A percentile compares a stretch with the other conserved stretches of the same genome.
Evolutionary conservation across 2,797 vertebrate genomes (phyloP).

Genomic region (Buceros bicornis): DNA sequence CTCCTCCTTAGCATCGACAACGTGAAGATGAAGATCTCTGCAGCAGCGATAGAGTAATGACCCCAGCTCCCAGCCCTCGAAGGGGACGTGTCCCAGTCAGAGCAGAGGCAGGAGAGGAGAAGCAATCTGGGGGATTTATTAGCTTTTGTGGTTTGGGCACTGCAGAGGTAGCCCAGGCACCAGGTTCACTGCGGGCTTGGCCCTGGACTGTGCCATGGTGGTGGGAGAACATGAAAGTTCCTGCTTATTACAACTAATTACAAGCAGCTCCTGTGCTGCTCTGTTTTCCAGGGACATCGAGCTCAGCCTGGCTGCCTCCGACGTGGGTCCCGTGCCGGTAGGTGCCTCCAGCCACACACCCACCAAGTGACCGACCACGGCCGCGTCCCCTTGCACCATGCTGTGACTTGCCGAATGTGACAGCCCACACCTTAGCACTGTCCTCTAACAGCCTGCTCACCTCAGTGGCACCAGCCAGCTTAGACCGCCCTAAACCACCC

Average conservation of each 20-base stretch:
- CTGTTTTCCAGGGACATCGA: constrained; percentile 13
- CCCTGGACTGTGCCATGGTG: rapidly evolving
- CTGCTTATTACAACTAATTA: not conserved
- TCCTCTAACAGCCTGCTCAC: not conserved
- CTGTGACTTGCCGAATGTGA: not conserved
- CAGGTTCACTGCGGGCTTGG: not conserved
- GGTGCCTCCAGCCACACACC: not conserved
- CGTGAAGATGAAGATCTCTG: constrained; percentile 43
- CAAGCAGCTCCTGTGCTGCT: not conserved
- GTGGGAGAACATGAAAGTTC: rapidly evolving
- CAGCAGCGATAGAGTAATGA: constrained; percentile 17
- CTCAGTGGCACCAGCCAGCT: not conserved
- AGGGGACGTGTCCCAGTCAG: rapidly evolving
- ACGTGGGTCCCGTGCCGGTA: constrained; percentile 45
- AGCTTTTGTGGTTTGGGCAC: not conserved
- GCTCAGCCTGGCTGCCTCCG: constrained; percentile 55
- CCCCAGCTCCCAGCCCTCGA: rapidly evolving
- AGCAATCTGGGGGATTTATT: rapidly evolving
- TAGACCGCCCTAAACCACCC: not conserved
- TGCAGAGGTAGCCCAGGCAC: not conserved
- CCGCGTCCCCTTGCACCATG: rapidly evolving
- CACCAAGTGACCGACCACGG: rapidly evolving
- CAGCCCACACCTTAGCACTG: not conserved
- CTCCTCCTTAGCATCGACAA: not conserved
- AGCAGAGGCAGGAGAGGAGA: not conserved